Evolutionary conservation across 2,797 vertebrate genomes (phyloP), one percentile per base, ranked within the genome.

Genomic region (Tenualosa ilisha): DNA sequence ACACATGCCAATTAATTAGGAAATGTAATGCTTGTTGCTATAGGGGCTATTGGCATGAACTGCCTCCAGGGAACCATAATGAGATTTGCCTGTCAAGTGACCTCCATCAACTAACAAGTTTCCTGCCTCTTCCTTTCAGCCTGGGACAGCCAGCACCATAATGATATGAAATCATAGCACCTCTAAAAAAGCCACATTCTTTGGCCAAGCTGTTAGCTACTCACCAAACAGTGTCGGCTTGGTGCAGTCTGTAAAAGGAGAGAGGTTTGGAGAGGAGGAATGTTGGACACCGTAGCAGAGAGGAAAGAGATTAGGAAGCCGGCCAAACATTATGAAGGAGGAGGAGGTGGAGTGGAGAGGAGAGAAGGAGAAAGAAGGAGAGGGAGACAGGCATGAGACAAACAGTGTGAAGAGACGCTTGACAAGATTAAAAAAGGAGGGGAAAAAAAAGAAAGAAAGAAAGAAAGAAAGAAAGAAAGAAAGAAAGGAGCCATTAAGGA

Each of bases 181-280:
- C 84, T 89, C 86, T 72, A 82, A 54, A 89, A 72, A 90, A 87
- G 86, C 87, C 89, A 86, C 89, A 90, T 91, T 91, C 89, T 88
- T 90, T 89, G 85, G 86, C 90, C 43, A 61, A 72, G 87, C 88
- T 86, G 65, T 79, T 43, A 90, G 86, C 92, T 95, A 97, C 96
- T 97, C 96, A 97, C 96, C 96, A 96, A 95, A 93, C 89, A 87
- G 94, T 90, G 92, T 92, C 93, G 92, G 94, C 93, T 94, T 96
- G 94, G 90, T 81, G 92, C 91, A 94, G 94, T 94, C 96, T 96
- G 95, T 92, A 96, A 95, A 95, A 93, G 95, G 92, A 96, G 92
- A 95, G 91, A 92, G 88, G 91, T 87, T 90, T 89, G 92, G 90
- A 90, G 92, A 87, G 82, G 86, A 88, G 82, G 86, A 40, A 91